Base-by-base conservation (phyloP, 2,113 vertebrate species). In the Furnarius figulus region DNA sequence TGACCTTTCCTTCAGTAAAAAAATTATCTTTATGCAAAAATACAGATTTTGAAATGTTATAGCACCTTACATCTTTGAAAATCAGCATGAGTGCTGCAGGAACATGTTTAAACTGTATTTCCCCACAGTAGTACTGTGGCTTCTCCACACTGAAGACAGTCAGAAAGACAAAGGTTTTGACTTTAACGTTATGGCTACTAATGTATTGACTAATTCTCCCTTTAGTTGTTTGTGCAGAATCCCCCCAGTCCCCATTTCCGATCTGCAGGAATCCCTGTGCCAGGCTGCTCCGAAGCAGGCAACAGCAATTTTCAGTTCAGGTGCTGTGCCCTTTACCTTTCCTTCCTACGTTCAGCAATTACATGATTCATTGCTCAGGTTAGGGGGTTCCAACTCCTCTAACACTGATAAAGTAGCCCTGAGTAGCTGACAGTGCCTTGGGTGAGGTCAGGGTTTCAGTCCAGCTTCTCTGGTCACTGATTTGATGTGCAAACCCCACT, bases 381-480 rank as follows among this genome's bases (percentile, higher is more conserved):
- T 72, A 15, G 25, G 30, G 82, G 12, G 11, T 8, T 53, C 63
- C 56, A 55, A 5, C 27, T 39, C 39, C 6, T 50, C 37, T 30
- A 8, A 35, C 5, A 12, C 3, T 28, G 42, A 22, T 8, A 11
- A n/a, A 53, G 25, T 20, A 47, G 52, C 30, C 1, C 0, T 8
- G 40, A 55, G 19, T 17, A 16, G 2, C 27, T 18, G 22, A 11
- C 8, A 6, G 53, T 7, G 47, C 52, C 71, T 33, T 21, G 9
- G 8, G 3, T 5, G n/a, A 77, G 49, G 52, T 46, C 0, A 0
- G n/a, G 2, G 49, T 22, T 14, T 19, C n/a, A 18, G 62, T 4
- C 15, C 52, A n/a, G 44, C 42, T 35, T 55, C 59, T 74, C 35
- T n/a, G 46, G 30, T 9, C 39, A 16, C 12, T 6, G 37, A 39